Evolutionary conservation across 35 echinoderm and acorn worm species (phyloP).

Genomic region (Lytechinus pictus): DNA sequence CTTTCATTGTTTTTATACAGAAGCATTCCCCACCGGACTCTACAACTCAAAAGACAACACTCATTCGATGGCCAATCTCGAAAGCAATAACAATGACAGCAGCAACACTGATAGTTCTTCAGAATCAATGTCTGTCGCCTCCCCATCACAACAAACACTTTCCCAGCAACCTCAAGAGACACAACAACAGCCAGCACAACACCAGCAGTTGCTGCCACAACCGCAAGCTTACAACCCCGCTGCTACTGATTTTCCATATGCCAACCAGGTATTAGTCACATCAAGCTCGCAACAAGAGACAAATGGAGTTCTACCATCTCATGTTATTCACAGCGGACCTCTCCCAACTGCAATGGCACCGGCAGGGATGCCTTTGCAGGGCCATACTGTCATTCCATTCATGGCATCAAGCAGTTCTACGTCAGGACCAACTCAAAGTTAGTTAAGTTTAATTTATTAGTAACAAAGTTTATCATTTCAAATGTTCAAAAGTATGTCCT

Average conservation of each 20-base stretch:
- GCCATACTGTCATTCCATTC: slow-evolving; percentile 29
- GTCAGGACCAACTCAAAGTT: not conserved
- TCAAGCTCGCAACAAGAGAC: not conserved
- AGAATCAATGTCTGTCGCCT: not conserved
- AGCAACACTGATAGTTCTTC: slow-evolving; percentile 36
- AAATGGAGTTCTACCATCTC: slow-evolving; percentile 6
- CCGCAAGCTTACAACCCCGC: not conserved
- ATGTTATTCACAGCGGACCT: not conserved
- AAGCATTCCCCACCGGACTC: slow-evolving; percentile 6
- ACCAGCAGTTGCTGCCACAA: not conserved
- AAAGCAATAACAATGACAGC: slow-evolving; percentile 44
- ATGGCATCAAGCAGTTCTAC: slow-evolving; percentile 11
- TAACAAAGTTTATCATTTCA: no score
- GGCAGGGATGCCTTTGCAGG: slow-evolving; percentile 10
- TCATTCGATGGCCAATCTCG: not conserved
- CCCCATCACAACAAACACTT: not conserved
- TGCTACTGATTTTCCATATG: not conserved
- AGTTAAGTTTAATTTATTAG: not conserved
- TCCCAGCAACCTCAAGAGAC: not conserved
- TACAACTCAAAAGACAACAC: not conserved
- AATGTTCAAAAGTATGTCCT: no score
- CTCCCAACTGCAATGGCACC: not conserved
- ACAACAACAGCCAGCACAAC: not conserved
- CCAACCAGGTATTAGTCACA: slow-evolving; percentile 32
- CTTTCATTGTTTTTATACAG: not conserved